Evolutionary conservation across 2,797 vertebrate species (phyloP).

Genomic region (Selene dorsalis): DNA sequence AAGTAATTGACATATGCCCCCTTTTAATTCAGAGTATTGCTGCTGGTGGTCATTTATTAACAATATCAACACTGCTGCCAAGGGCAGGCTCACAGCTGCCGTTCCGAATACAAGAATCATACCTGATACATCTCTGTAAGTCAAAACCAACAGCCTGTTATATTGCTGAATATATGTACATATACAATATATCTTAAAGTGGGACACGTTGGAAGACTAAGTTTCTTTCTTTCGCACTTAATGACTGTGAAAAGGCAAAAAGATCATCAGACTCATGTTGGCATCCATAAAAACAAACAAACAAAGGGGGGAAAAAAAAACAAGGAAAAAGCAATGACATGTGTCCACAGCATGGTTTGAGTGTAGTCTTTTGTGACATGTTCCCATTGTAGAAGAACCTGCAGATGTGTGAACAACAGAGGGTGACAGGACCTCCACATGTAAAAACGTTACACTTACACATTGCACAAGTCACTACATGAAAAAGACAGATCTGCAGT

Average conservation of each 20-base stretch:
- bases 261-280: constrained; percentile 74
- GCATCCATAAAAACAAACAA: constrained; percentile 81
- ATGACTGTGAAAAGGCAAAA: constrained; percentile 26
- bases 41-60: constrained; percentile 71
- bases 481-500: neutral
- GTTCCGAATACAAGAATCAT: constrained; percentile 56
- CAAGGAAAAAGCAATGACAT: constrained; percentile 83
- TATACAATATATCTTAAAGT: constrained; percentile 42
- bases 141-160: constrained; percentile 49
- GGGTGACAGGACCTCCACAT: neutral
- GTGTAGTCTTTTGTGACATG: neutral
- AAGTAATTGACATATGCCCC: constrained; percentile 45
- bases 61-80: constrained; percentile 65
- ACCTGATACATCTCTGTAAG: constrained; percentile 56
- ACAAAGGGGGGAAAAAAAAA: too few relatives aligned
- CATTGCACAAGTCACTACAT: neutral
- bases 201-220: constrained; percentile 57
- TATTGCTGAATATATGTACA: constrained; percentile 59
- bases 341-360: constrained; percentile 60
- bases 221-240: constrained; percentile 28
- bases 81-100: constrained; percentile 64
- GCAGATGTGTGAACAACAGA: constrained; percentile 6
- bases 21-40: constrained; percentile 68
- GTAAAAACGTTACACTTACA: neutral
- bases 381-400: constrained; percentile 12